These are phyloP conservation scores for Dreissena rostriformis DNA, from an alignment of 1,140 invertebrate species.

Conservation along the genomic window DNA sequence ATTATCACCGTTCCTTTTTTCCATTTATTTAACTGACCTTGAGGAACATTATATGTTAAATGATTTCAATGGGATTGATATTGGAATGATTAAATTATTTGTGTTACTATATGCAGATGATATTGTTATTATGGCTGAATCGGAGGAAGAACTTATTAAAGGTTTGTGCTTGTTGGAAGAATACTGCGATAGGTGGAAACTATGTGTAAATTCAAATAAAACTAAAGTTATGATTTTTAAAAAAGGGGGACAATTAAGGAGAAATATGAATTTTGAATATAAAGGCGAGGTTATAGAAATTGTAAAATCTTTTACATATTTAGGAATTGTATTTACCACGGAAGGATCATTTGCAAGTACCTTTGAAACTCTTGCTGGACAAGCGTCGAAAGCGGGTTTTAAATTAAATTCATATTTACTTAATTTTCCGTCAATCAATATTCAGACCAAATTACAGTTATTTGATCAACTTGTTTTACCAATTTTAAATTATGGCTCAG, in stretches of 20 bases:
- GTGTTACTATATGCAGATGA: constrained; percentile 42
- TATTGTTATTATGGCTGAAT: constrained; percentile 20
- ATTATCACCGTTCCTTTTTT: constrained; percentile 59
- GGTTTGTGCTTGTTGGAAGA: constrained; percentile 3
- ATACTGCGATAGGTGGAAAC: constrained; percentile 20
- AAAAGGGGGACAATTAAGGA: constrained; percentile 20
- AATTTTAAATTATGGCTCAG: constrained; percentile 12
- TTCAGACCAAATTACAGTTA: constrained; percentile 7
- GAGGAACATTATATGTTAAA: constrained; percentile 31
- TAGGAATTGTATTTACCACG: constrained; percentile 3
- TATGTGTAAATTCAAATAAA: constrained; percentile 18
- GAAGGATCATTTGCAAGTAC: constrained; percentile 7
- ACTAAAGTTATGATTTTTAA: constrained; percentile 13
- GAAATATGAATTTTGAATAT: constrained; percentile 12
- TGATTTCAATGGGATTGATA: constrained; percentile 16
- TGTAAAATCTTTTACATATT: constrained; percentile 11
- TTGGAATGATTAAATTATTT: constrained; percentile 22
- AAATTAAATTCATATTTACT: constrained; percentile 38
- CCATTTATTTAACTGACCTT: constrained; percentile 44
- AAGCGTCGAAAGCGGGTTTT: constrained; percentile 6
- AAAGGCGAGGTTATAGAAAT: neutral
- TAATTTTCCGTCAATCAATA: neutral
- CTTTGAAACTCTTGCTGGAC: neutral
- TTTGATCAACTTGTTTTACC: constrained; percentile 23
- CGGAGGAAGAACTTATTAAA: neutral